These are phyloP conservation scores for Darevskia nairensis DNA, from an alignment of 2,797 vertebrate genomes.

Conservation along the genomic window DNA sequence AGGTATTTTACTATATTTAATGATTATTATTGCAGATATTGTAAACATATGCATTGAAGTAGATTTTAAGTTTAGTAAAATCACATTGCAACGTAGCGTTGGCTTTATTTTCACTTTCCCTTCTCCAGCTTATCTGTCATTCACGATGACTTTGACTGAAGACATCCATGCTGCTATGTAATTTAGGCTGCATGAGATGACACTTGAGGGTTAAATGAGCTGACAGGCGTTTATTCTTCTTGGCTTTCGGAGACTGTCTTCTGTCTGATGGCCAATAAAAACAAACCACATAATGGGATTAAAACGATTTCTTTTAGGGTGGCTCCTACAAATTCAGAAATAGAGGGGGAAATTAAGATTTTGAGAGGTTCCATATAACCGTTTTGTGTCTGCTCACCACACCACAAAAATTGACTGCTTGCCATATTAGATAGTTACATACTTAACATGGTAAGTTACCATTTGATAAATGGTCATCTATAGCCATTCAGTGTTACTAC, in stretches of 20 bases:
- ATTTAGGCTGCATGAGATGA: constrained; percentile 57
- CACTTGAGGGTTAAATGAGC: constrained; percentile 68
- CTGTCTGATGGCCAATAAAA: constrained; percentile 66
- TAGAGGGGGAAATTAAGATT: background rate
- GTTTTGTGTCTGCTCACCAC: background rate
- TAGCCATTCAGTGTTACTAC: background rate
- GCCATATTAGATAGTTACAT: background rate
- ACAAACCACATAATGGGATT: constrained; percentile 44
- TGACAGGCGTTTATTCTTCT: constrained; percentile 62
- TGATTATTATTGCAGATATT: constrained; percentile 84
- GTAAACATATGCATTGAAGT: constrained; percentile 84
- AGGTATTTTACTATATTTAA: constrained; percentile 86
- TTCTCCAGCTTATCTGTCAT: constrained; percentile 66
- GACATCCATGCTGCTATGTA: constrained; percentile 61
- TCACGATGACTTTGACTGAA: constrained; percentile 68
- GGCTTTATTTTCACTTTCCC: constrained; percentile 73
- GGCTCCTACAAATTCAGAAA: constrained; percentile 12
- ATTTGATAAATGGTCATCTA: constrained; percentile 2
- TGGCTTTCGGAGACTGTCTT: constrained; percentile 64
- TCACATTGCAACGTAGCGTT: constrained; percentile 70
- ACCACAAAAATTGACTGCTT: background rate
- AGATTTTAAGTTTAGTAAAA: constrained; percentile 73
- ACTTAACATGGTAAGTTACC: background rate
- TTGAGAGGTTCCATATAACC: background rate
- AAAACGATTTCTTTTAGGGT: constrained; percentile 26